Conservation (phyloP, 2,888 invertebrate species). For the Laothoe populi region DNA sequence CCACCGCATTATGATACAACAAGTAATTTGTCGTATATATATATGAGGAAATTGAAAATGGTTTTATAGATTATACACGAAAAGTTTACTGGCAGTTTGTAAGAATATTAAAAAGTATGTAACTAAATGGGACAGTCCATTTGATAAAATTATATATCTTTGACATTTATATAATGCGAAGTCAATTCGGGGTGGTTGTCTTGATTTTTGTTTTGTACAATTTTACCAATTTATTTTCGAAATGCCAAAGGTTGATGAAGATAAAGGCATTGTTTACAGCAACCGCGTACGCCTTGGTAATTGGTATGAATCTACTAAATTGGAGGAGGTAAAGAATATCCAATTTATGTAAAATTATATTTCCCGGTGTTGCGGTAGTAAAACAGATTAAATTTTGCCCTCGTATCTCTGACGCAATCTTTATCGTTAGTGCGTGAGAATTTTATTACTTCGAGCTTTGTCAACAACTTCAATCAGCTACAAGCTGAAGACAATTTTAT, state of each 20-base stretch:
- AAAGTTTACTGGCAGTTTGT: neutral
- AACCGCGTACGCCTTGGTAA: constrained; percentile 74
- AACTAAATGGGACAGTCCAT: neutral
- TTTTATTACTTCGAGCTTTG: neutral
- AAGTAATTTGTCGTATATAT: constrained; percentile 38
- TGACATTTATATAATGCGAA: constrained; percentile 23
- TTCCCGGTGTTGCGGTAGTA: constrained; percentile 11
- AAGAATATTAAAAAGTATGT: neutral
- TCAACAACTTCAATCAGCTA: neutral
- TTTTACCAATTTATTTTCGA: constrained; percentile 13
- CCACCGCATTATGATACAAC: constrained; percentile 35
- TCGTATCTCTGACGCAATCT: neutral
- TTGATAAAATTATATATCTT: neutral
- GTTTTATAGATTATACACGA: neutral
- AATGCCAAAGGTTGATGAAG: constrained; percentile 58
- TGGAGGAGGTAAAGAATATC: constrained; percentile 65
- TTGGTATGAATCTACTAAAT: constrained; percentile 75
- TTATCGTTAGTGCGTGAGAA: neutral
- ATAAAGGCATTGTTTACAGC: constrained; percentile 72
- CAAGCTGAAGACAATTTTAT: neutral
- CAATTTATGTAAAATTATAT: constrained; percentile 24
- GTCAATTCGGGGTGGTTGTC: neutral
- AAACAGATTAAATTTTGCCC: neutral
- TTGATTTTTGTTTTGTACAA: constrained; percentile 24
- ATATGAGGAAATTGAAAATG: neutral